Conservation (phyloP, 2,113 vertebrate species). For the Epinephelus fuscoguttatus region DNA sequence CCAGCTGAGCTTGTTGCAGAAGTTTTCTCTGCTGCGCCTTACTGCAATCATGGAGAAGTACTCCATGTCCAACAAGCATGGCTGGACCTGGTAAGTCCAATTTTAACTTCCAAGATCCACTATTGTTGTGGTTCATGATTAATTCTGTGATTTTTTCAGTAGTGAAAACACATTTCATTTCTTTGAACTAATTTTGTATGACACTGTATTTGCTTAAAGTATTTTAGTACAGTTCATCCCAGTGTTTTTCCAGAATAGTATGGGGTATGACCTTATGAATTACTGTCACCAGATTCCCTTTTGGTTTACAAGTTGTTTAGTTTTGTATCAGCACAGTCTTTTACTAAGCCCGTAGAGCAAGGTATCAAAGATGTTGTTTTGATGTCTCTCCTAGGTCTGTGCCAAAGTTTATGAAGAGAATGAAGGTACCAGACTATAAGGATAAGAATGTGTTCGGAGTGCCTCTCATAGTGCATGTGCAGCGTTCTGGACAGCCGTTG, state of each 20-base stretch:
- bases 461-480: constrained; percentile 96
- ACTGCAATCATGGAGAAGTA: constrained; percentile 98
- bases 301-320: background rate
- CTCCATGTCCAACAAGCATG: constrained; percentile 96
- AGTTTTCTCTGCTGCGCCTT: constrained; percentile 94
- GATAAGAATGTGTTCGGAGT: constrained; percentile 97
- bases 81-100: constrained; percentile 94
- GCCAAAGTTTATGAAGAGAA: constrained; percentile 99
- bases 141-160: background rate
- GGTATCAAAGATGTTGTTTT: constrained; percentile 2
- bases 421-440: constrained; percentile 98
- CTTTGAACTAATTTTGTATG: background rate
- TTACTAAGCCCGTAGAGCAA: background rate
- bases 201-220: background rate
- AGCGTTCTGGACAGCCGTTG: constrained; percentile 95
- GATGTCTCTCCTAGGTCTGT: constrained; percentile 89
- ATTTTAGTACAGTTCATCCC: background rate
- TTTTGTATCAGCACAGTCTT: background rate
- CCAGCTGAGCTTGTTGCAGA: constrained; percentile 95
- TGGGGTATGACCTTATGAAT: background rate
- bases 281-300: background rate
- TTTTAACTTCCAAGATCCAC: background rate
- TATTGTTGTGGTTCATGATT: background rate
- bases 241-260: background rate
- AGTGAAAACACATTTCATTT: background rate